Evolutionary conservation across 2,888 invertebrate genomes (phyloP).

Genomic region (Oscheius myriophilus): DNA sequence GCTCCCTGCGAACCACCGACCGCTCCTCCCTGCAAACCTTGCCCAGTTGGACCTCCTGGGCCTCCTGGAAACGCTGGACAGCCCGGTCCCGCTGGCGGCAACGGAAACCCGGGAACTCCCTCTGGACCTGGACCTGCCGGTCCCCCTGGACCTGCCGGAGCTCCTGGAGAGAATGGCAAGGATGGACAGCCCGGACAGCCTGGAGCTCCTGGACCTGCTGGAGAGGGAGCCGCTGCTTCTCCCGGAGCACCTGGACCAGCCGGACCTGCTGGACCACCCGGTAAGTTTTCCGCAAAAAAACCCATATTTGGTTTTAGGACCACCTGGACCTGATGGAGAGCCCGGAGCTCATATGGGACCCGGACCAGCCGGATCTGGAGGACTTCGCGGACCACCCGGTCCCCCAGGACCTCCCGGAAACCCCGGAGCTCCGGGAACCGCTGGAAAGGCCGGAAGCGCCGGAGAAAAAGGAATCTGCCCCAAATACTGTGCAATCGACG

Average conservation of each 20-base stretch:
- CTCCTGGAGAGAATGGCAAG: slow-evolving; percentile 55
- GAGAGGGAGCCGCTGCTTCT: slow-evolving; percentile 23
- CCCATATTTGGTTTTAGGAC: slow-evolving; percentile 31
- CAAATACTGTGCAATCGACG: slow-evolving; percentile 51
- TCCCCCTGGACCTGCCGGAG: slow-evolving; percentile 32
- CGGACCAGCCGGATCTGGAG: slow-evolving; percentile 42
- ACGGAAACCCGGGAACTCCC: slow-evolving; percentile 14
- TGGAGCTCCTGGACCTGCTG: slow-evolving; percentile 29
- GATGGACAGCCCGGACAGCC: slow-evolving; percentile 35
- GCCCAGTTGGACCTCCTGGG: slow-evolving; percentile 29
- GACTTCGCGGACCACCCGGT: slow-evolving; percentile 30
- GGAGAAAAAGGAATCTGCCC: slow-evolving; percentile 57
- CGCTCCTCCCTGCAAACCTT: slow-evolving; percentile 48
- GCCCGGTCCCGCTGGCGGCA: background rate
- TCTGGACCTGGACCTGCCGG: slow-evolving; percentile 18
- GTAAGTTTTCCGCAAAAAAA: slow-evolving; percentile 41
- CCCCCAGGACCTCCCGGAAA: slow-evolving; percentile 50
- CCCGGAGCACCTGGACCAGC: slow-evolving; percentile 42
- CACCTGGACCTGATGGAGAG: slow-evolving; percentile 41
- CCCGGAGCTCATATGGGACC: slow-evolving; percentile 22
- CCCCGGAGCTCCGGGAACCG: slow-evolving; percentile 47
- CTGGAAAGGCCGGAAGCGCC: slow-evolving; percentile 48
- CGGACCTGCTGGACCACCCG: slow-evolving; percentile 44
- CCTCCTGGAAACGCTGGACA: slow-evolving; percentile 9
- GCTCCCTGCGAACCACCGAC: slow-evolving; percentile 57